These are phyloP conservation scores for Gymnothorax reevesii DNA, from an alignment of 2,797 vertebrate species.

Conservation along the genomic window DNA sequence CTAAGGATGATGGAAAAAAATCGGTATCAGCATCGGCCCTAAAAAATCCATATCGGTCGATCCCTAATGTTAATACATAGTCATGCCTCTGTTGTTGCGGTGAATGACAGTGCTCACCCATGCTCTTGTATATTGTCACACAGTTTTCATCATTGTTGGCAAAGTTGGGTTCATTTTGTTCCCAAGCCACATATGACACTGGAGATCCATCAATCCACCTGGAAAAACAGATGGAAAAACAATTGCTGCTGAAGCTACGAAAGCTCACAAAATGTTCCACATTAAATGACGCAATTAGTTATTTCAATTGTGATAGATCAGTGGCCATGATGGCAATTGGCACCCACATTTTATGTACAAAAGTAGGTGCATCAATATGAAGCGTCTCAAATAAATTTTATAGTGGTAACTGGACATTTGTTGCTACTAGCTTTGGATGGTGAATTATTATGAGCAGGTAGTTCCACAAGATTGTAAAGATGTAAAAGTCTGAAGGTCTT, in stretches of 20 bases:
- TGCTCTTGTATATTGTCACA: slow-evolving; percentile 82
- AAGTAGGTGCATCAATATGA: background rate
- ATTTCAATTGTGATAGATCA: background rate
- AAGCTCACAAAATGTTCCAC: background rate
- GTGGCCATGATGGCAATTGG: background rate
- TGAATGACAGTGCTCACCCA: slow-evolving; percentile 73
- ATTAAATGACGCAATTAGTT: background rate
- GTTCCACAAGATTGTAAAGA: background rate
- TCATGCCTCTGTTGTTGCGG: background rate
- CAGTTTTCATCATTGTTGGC: slow-evolving; percentile 98
- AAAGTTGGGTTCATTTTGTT: slow-evolving; percentile 93
- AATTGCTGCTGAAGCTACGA: background rate
- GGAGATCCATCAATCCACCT: slow-evolving; percentile 90
- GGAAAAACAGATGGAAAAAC: slow-evolving; percentile 38
- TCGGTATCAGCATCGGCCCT: too few species aligned
- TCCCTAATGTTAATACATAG: background rate
- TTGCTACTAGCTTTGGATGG: background rate
- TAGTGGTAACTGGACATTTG: background rate
- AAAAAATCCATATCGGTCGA: too few species aligned
- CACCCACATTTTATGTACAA: background rate
- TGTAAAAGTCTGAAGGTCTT: background rate
- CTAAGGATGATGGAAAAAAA: too few species aligned
- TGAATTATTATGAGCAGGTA: background rate
- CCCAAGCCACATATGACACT: slow-evolving; percentile 86
- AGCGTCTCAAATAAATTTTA: background rate